A percentile compares a stretch with the other conserved stretches of the same genome.
These are phyloP conservation scores for Rachycentron canadum DNA, from an alignment of 2,797 vertebrate species.

Conservation along the genomic window DNA sequence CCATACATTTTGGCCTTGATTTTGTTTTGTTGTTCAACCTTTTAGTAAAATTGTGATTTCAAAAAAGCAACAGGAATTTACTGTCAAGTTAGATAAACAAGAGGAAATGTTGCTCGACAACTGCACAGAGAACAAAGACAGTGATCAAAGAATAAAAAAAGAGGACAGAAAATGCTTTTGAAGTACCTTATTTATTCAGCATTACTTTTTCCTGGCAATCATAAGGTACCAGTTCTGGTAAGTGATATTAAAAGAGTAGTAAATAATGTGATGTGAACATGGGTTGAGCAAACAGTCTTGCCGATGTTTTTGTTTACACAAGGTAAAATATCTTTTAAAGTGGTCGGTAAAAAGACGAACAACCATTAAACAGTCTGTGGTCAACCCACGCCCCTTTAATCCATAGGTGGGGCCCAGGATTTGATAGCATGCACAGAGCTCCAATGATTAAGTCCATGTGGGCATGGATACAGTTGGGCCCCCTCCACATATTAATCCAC, in stretches of 20 bases:
- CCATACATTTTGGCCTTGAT: neutral
- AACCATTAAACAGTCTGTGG: constrained; percentile 18
- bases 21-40: constrained; percentile 6
- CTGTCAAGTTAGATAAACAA: neutral
- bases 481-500: constrained; percentile 65
- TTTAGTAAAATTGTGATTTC: neutral
- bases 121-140: neutral
- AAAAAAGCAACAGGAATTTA: neutral
- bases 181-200: neutral
- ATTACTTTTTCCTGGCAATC: neutral
- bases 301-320: constrained; percentile 22
- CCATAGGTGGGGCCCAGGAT: constrained; percentile 59
- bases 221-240: too few species aligned
- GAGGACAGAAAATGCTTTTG: neutral
- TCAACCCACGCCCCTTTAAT: constrained; percentile 52
- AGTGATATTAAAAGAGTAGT: neutral
- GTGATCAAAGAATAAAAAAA: neutral
- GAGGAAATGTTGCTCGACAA: neutral
- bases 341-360: constrained; percentile 11
- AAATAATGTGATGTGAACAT: constrained; percentile 1
- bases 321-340: constrained; percentile 13
- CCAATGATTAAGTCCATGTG: constrained; percentile 71
- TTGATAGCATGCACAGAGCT: constrained; percentile 49
- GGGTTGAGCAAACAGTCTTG: neutral
- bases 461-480: constrained; percentile 57